Conservation (phyloP, 2,888 invertebrate genomes). For the Drosophila borealis region DNA sequence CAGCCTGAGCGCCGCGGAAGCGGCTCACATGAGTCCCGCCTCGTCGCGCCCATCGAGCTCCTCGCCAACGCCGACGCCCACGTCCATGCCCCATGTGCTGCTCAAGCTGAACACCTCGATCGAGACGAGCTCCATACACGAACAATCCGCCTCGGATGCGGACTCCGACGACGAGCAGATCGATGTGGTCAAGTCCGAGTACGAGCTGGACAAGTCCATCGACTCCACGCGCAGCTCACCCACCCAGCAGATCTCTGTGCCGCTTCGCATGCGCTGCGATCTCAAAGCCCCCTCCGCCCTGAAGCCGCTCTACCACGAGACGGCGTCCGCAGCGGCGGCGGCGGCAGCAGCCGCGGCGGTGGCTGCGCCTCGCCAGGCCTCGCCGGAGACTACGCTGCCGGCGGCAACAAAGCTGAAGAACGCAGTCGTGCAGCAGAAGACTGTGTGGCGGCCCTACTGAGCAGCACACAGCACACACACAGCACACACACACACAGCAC, state of each 20-base stretch:
- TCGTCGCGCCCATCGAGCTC: conserved; percentile 82
- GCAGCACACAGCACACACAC: neutral
- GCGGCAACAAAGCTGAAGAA: conserved; percentile 88
- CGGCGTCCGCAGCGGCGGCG: conserved; percentile 58
- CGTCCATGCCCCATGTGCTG: conserved; percentile 75
- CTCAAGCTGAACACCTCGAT: conserved; percentile 86
- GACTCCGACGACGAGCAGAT: conserved; percentile 90
- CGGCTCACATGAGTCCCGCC: conserved; percentile 83
- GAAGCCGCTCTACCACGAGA: conserved; percentile 85
- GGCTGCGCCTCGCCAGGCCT: conserved; percentile 59
- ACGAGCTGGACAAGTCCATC: conserved; percentile 80
- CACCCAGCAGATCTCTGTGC: conserved; percentile 86
- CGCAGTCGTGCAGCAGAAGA: conserved; percentile 87
- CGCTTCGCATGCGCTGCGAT: conserved; percentile 85
- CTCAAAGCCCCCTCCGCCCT: conserved; percentile 88
- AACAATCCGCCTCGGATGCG: conserved; percentile 86
- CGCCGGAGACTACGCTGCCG: conserved; percentile 81
- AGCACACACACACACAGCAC: neutral
- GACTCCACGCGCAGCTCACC: conserved; percentile 82
- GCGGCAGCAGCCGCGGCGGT: conserved; percentile 3
- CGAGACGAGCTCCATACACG: conserved; percentile 88
- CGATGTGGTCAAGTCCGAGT: conserved; percentile 91
- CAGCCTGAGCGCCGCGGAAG: conserved; percentile 58
- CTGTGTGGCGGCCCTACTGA: conserved; percentile 91
- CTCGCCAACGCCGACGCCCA: conserved; percentile 78